Conservation (phyloP, 2,888 invertebrate genomes). For the Dynastes grantii region DNA sequence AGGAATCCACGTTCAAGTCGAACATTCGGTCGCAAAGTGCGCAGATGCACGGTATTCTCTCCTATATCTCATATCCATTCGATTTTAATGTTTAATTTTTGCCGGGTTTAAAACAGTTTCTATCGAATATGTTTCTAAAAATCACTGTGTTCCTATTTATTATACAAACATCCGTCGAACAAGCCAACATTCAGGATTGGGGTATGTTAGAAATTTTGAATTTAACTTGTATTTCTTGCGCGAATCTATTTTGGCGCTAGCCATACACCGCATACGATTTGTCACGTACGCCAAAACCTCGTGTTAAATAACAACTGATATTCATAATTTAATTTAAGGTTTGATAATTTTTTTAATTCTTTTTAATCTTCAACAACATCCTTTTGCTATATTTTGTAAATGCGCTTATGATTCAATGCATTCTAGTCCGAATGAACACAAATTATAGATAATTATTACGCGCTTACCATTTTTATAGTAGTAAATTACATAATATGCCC, state of each 20-base stretch:
- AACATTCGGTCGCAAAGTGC: conserved; percentile 44
- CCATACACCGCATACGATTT: conserved; percentile 57
- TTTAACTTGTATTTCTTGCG: conserved; percentile 54
- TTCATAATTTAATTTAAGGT: conserved; percentile 1
- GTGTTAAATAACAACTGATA: conserved; percentile 45
- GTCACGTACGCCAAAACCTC: conserved; percentile 60
- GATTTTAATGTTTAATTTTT: conserved; percentile 39
- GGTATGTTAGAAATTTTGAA: conserved; percentile 62
- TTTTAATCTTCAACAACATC: conserved; percentile 22
- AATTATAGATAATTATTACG: conserved; percentile 24
- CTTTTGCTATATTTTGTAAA: neutral
- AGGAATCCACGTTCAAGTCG: conserved; percentile 32
- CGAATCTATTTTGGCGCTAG: conserved; percentile 60
- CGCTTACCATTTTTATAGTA: conserved; percentile 14
- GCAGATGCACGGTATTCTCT: conserved; percentile 44
- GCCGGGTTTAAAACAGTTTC: conserved; percentile 30
- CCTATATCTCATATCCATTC: conserved; percentile 5
- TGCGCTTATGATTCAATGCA: conserved; percentile 17
- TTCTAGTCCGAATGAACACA: conserved; percentile 7
- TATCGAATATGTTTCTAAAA: conserved; percentile 32
- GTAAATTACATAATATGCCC: conserved; percentile 26
- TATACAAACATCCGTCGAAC: conserved; percentile 31
- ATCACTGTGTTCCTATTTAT: conserved; percentile 40
- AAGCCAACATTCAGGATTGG: conserved; percentile 61
- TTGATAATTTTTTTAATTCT: conserved; percentile 1